Percentiles rank a stretch among this genome's conserved stretches.
Evolutionary conservation across 2,113 vertebrate genomes (phyloP).

Genomic region (Oryzias woworae): DNA sequence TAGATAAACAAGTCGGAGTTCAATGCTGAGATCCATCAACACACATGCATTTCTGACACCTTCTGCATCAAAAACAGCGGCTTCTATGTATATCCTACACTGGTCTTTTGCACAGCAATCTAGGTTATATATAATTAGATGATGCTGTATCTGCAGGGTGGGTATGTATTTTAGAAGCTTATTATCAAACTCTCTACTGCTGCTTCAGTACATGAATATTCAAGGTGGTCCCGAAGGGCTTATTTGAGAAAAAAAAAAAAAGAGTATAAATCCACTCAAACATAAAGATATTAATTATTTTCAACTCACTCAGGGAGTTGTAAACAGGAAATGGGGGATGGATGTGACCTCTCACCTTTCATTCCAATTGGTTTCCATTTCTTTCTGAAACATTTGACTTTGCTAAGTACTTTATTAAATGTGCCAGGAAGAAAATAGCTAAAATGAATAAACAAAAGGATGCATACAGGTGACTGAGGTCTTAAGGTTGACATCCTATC

Average conservation of each 20-base stretch:
- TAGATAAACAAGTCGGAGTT: constrained; percentile 39
- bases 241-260: constrained; percentile 16
- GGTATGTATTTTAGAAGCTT: constrained; percentile 13
- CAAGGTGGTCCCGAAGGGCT: constrained; percentile 21
- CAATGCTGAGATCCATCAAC: constrained; percentile 13
- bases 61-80: constrained; percentile 36
- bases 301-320: too few relatives aligned
- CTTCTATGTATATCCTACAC: constrained; percentile 28
- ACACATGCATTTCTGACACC: constrained; percentile 32
- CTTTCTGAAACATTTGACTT: too few relatives aligned
- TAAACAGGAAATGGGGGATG: too few relatives aligned
- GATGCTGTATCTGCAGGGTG: not conserved
- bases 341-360: too few relatives aligned
- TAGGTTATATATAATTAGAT: constrained; percentile 31
- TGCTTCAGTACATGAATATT: constrained; percentile 13
- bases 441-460: too few relatives aligned
- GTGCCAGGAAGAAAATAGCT: too few relatives aligned
- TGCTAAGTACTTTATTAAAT: too few relatives aligned
- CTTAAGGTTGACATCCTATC: too few relatives aligned
- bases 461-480: too few relatives aligned
- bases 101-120: constrained; percentile 22
- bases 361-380: too few relatives aligned
- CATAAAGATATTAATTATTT: too few relatives aligned
- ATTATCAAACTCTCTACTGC: constrained; percentile 10
- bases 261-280: too few relatives aligned